These are phyloP conservation scores for Montipora sp. DNA, from an alignment of 64 coral and sea anemone species.

Conservation along the genomic window DNA sequence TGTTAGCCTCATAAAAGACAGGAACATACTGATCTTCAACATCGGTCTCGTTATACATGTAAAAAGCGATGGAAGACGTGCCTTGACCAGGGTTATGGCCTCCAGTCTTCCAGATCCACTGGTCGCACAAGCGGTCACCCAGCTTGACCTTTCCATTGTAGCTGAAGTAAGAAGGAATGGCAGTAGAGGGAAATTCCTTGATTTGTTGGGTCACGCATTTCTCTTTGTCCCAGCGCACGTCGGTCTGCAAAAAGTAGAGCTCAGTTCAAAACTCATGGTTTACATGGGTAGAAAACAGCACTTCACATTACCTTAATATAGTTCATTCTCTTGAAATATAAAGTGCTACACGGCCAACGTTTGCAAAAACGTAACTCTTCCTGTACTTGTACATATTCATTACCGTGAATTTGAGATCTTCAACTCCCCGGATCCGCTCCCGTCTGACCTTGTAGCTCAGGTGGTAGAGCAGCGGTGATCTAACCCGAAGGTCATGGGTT, in stretches of 20 bases:
- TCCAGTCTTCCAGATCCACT: conserved; percentile 74
- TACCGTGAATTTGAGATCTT: too few relatives aligned
- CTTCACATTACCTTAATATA: too few relatives aligned
- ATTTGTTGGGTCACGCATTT: conserved; percentile 13
- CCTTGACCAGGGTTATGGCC: conserved; percentile 53
- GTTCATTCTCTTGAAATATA: too few relatives aligned
- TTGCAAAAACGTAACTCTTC: too few relatives aligned
- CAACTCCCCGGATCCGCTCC: too few relatives aligned
- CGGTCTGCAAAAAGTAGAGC: conserved; percentile 7
- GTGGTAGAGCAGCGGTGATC: too few relatives aligned
- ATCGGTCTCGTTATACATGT: conserved; percentile 49
- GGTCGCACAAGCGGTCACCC: conserved; percentile 42
- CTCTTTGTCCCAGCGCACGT: conserved; percentile 25
- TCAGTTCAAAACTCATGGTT: too few relatives aligned
- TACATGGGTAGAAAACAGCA: too few relatives aligned
- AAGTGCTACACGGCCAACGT: too few relatives aligned
- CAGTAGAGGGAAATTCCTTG: conserved; percentile 39
- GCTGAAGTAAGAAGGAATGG: conserved; percentile 58
- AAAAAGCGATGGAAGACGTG: conserved; percentile 30
- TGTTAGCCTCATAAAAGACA: neutral
- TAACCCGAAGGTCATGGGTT: too few relatives aligned
- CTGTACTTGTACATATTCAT: too few relatives aligned
- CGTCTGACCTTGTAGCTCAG: too few relatives aligned
- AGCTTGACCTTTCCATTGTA: conserved; percentile 55
- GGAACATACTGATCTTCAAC: neutral